A percentile compares a stretch with the other conserved stretches of the same genome.
Evolutionary conservation across 2,888 invertebrate genomes (phyloP).

Genomic region (Andrena haemorrhoa): DNA sequence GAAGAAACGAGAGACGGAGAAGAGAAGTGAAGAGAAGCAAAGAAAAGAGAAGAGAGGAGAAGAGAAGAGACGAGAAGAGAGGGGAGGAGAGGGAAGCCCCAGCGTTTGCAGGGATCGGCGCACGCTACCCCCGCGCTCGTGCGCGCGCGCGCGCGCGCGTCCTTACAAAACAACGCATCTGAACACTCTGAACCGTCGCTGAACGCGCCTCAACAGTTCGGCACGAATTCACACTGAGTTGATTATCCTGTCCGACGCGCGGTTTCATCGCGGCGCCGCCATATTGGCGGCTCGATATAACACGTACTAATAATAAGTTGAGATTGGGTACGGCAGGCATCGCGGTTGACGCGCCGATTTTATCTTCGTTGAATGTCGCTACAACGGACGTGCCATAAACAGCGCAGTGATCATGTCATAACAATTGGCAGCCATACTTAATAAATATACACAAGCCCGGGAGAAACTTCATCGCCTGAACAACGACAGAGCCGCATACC

Average conservation of each 20-base stretch:
- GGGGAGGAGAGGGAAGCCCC: constrained; percentile 44
- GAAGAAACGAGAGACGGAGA: constrained; percentile 26
- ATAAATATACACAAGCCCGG: constrained; percentile 48
- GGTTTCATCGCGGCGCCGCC: constrained; percentile 72
- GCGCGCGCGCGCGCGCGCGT: constrained; percentile 64
- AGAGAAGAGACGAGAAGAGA: constrained; percentile 26
- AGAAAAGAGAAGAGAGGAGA: constrained; percentile 33
- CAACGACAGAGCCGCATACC: constrained; percentile 9
- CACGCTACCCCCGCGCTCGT: constrained; percentile 70
- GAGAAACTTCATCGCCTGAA: constrained; percentile 29
- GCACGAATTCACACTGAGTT: constrained; percentile 74
- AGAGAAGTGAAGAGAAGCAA: constrained; percentile 27
- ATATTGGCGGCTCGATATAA: constrained; percentile 74
- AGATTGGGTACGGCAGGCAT: constrained; percentile 64
- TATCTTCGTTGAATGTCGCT: constrained; percentile 56
- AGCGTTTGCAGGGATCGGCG: constrained; percentile 69
- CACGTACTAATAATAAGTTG: constrained; percentile 74
- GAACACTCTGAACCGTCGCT: constrained; percentile 79
- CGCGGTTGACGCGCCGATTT: constrained; percentile 64
- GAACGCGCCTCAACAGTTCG: constrained; percentile 78
- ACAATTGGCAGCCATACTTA: constrained; percentile 59
- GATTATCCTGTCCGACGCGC: constrained; percentile 72
- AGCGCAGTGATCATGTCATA: constrained; percentile 64
- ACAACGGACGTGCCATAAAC: constrained; percentile 55
- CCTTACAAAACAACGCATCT: constrained; percentile 78